A percentile compares a stretch with the other conserved stretches of the same genome.
Evolutionary conservation across 2,113 vertebrate genomes (phyloP).

Genomic region (Daphoenositta chrysoptera): DNA sequence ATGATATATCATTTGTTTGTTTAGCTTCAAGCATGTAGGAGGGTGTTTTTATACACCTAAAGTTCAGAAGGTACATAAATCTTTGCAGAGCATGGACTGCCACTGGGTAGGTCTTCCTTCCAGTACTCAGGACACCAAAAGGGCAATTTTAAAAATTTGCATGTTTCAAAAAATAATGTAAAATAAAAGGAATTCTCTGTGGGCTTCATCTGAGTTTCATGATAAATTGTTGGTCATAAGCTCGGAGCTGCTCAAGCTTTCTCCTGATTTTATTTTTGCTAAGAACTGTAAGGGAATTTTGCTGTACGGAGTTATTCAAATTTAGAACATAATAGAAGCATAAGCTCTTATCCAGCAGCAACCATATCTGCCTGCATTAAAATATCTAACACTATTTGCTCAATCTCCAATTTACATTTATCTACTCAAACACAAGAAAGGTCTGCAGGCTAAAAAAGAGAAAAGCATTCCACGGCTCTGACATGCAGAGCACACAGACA

Average conservation of each 20-base stretch:
- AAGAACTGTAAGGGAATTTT: constrained; percentile 26
- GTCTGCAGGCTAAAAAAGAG: constrained; percentile 54
- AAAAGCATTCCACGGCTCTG: background rate
- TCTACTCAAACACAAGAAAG: constrained; percentile 65
- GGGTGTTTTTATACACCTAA: background rate
- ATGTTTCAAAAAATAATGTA: background rate
- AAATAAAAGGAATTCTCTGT: background rate
- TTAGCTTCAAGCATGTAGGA: background rate
- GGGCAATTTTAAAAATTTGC: background rate
- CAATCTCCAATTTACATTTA: constrained; percentile 70
- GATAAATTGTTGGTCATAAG: background rate
- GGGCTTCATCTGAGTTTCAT: background rate
- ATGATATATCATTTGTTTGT: background rate
- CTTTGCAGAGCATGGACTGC: background rate
- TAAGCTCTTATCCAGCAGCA: constrained; percentile 56
- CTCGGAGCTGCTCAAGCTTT: background rate
- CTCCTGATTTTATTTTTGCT: constrained; percentile 29
- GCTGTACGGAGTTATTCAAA: constrained; percentile 47
- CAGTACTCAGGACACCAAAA: background rate
- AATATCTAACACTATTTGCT: constrained; percentile 67
- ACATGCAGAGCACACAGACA: constrained; percentile 32
- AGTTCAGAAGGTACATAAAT: background rate
- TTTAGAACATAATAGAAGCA: constrained; percentile 63
- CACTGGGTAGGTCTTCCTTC: background rate
- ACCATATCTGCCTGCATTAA: constrained; percentile 58